phyloP scores from a whole-genome alignment of 2,888 invertebrate species.

The Drosophila mayaguana region DNA sequence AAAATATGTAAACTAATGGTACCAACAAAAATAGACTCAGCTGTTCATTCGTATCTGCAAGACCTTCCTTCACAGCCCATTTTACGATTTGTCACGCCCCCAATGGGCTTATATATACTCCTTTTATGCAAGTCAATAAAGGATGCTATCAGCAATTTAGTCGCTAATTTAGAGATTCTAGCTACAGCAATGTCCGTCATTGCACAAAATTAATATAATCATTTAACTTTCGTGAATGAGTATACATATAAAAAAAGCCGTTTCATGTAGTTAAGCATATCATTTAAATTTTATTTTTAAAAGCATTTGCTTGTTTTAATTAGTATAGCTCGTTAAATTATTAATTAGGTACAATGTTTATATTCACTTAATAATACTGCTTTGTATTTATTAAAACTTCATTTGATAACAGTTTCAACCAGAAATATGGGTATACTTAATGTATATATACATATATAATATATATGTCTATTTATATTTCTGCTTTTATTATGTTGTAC shows the following conservation, averaged over 20 bases:
- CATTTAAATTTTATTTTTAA: slow-evolving; percentile 15
- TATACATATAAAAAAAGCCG: neutral
- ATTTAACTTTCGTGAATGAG: no score
- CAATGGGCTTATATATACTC: no score
- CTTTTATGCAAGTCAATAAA: no score
- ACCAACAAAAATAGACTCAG: no score
- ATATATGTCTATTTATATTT: slow-evolving; percentile 11
- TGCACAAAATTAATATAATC: no score
- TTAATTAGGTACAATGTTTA: slow-evolving; percentile 69
- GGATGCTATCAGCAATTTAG: no score
- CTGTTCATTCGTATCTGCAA: no score
- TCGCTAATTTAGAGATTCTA: no score
- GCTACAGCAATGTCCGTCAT: no score
- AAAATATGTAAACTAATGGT: no score
- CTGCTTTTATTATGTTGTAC: slow-evolving; percentile 22
- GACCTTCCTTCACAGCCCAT: no score
- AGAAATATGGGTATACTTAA: slow-evolving; percentile 26
- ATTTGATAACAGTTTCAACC: slow-evolving; percentile 51
- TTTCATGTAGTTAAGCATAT: slow-evolving; percentile 18
- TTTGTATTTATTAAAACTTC: slow-evolving; percentile 28
- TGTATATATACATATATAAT: slow-evolving; percentile 14
- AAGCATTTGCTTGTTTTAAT: slow-evolving; percentile 36
- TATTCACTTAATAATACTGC: slow-evolving; percentile 41
- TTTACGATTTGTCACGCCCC: no score
- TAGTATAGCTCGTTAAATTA: slow-evolving; percentile 48